Conservation (phyloP, 2,113 vertebrate genomes). For the Pachyramphus minor region DNA sequence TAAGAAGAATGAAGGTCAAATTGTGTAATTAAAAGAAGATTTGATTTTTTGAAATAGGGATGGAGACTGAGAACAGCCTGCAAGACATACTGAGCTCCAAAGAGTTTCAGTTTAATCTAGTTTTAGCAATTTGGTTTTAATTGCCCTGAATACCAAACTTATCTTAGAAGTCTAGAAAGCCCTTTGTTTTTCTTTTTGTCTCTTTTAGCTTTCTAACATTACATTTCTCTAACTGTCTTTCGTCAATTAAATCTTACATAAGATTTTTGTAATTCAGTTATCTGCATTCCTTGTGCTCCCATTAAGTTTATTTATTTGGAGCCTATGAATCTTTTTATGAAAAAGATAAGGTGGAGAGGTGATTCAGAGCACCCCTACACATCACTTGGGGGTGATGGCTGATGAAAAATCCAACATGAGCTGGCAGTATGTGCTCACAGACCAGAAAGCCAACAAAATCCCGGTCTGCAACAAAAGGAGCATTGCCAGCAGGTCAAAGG, state of each 20-base stretch:
- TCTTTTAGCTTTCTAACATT: neutral
- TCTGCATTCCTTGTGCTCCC: neutral
- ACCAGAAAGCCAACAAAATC: neutral
- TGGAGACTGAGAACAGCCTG: neutral
- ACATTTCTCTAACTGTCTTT: neutral
- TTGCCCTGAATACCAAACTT: constrained; percentile 46
- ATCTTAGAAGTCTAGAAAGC: neutral
- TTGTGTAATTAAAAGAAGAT: constrained; percentile 49
- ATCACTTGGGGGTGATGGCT: neutral
- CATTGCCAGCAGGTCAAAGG: neutral
- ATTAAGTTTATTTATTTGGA: neutral
- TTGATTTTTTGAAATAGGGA: neutral
- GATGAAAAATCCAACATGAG: neutral
- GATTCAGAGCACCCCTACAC: neutral
- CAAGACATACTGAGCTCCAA: constrained; percentile 11
- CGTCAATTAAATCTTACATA: neutral
- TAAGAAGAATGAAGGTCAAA: constrained; percentile 50
- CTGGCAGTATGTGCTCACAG: neutral
- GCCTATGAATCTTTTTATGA: neutral
- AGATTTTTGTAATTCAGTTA: neutral
- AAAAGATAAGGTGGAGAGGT: neutral
- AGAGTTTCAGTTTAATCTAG: constrained; percentile 43
- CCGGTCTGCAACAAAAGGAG: neutral
- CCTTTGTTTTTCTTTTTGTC: constrained; percentile 5
- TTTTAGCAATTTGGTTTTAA: constrained; percentile 42